A percentile compares a stretch with the other conserved stretches of the same genome.
phyloP scores from a whole-genome alignment of 2,113 vertebrate genomes.

The Eudyptes chrysolophus region DNA sequence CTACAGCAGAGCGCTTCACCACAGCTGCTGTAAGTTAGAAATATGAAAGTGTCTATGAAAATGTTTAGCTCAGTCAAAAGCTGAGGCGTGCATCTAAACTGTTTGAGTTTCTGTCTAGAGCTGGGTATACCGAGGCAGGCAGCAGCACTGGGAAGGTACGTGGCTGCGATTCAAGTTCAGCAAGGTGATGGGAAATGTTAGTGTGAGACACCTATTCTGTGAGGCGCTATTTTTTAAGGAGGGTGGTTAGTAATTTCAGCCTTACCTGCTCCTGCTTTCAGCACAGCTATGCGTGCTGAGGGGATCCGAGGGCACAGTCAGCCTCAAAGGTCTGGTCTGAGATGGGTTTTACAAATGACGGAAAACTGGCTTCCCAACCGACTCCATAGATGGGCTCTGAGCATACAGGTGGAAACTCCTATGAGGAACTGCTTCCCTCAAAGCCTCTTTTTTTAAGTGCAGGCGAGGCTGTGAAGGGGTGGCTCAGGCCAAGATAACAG shows the following conservation, averaged over 20 bases:
- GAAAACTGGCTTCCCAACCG: not conserved
- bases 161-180: fast-evolving
- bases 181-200: not conserved
- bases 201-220: not conserved
- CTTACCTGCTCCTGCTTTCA: not conserved
- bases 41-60: fast-evolving
- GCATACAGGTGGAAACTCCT: fast-evolving
- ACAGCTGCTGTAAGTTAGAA: not conserved
- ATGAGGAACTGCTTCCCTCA: not conserved
- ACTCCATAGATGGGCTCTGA: not conserved
- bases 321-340: not conserved
- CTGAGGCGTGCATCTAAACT: fast-evolving
- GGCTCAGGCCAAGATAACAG: not conserved
- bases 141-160: not conserved
- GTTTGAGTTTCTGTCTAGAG: not conserved
- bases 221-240: fast-evolving
- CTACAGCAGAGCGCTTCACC: not conserved
- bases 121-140: fast-evolving
- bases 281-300: not conserved
- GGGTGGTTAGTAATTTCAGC: not conserved
- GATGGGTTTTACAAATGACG: not conserved
- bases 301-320: fast-evolving
- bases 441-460: not conserved
- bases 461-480: not conserved
- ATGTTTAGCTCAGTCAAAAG: fast-evolving